Evolutionary conservation across 1,140 invertebrate species (phyloP).

Genomic region (Drosophila parvula): DNA sequence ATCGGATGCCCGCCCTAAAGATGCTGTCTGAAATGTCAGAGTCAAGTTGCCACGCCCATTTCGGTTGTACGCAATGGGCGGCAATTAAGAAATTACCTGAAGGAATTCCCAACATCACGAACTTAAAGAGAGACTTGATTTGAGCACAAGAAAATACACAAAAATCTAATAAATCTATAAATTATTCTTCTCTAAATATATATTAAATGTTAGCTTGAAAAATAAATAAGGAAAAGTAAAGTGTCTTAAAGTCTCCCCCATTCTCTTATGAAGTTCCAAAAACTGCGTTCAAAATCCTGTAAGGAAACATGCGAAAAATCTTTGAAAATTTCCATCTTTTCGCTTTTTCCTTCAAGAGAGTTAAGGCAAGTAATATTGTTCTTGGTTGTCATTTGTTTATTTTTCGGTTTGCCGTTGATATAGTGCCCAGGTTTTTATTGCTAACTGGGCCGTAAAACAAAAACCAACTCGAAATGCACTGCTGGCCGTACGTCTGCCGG

Average conservation of each 20-base stretch:
- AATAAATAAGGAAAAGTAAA: no score
- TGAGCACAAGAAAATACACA: no score
- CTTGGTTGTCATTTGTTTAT: neutral
- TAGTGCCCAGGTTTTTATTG: conserved; percentile 17
- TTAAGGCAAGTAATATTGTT: neutral
- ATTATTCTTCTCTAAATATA: no score
- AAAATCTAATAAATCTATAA: no score
- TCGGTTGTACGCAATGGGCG: neutral
- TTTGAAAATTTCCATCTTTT: neutral
- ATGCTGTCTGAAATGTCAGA: conserved; percentile 38
- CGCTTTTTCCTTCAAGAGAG: neutral
- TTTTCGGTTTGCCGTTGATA: conserved; percentile 9
- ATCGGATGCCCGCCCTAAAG: conserved; percentile 9
- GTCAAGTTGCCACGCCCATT: conserved; percentile 57
- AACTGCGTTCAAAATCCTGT: neutral
- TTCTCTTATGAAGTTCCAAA: neutral
- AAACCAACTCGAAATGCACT: conserved; percentile 29
- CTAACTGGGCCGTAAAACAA: conserved; percentile 20
- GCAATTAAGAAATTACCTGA: conserved; percentile 43
- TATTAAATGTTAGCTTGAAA: no score
- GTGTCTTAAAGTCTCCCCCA: no score
- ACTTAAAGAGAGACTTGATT: no score
- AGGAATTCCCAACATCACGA: conserved; percentile 30
- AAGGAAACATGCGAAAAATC: conserved; percentile 3
- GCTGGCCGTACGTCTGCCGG: conserved; percentile 3